Percentiles rank a stretch among this genome's conserved stretches.
phyloP scores from a whole-genome alignment of 2,797 vertebrate genomes.

The Hypotaenidia philippensis region DNA sequence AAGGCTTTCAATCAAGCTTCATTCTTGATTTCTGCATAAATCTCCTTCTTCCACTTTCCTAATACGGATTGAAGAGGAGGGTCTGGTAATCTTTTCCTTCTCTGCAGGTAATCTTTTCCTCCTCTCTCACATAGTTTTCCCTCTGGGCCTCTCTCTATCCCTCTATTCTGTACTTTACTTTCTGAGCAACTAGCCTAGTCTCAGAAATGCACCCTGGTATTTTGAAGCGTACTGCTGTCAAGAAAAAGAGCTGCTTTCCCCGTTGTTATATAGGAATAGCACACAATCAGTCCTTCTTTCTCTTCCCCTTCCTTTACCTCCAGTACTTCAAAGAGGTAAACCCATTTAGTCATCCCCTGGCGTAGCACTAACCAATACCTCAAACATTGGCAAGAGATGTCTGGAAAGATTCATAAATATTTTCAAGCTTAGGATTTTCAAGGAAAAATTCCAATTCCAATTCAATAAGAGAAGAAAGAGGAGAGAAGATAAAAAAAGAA shows the following conservation, averaged over 20 bases:
- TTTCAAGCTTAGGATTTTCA: not conserved
- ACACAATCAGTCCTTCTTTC: not conserved
- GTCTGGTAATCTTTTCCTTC: not conserved
- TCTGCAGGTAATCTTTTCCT: not conserved
- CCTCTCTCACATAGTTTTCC: not conserved
- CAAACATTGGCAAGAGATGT: not conserved
- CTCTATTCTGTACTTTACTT: slow-evolving; percentile 5
- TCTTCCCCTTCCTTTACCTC: not conserved
- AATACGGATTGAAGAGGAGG: not conserved
- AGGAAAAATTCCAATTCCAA: not conserved
- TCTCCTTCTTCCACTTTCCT: not conserved
- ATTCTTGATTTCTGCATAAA: not conserved
- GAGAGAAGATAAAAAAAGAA: not conserved
- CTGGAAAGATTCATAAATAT: not conserved
- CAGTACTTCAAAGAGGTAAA: not conserved
- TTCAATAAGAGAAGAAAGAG: not conserved
- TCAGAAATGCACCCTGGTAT: not conserved
- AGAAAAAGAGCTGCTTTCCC: not conserved
- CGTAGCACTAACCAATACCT: not conserved
- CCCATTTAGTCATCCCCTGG: not conserved
- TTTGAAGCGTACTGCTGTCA: not conserved
- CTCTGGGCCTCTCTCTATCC: not conserved
- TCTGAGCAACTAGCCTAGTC: not conserved
- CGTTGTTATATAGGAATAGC: not conserved
- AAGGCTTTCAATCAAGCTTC: not conserved